Evolutionary conservation across 2,797 vertebrate species (phyloP).

Genomic region (Heteromormyrus szaboi): DNA sequence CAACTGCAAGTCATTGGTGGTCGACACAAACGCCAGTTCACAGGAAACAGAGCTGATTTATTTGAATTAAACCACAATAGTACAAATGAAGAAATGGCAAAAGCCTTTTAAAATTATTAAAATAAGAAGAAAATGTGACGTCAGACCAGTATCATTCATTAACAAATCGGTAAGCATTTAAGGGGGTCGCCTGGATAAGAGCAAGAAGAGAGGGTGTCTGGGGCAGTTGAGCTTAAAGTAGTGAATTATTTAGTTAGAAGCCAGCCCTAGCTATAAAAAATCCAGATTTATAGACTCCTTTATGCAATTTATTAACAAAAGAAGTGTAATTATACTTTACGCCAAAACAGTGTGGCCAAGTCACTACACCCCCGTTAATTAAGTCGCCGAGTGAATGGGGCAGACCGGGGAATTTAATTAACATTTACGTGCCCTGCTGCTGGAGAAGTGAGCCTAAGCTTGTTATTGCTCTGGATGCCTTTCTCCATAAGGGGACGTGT

Average conservation of each 20-base stretch:
- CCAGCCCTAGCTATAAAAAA: neutral
- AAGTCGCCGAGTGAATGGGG: neutral
- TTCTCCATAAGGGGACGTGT: slow-evolving; percentile 38
- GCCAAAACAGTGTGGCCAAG: neutral
- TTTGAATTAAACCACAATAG: neutral
- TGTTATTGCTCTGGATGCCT: neutral
- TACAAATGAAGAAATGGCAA: neutral
- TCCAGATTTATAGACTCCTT: neutral
- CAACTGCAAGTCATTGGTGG: neutral
- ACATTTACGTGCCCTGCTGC: neutral
- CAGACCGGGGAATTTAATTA: neutral
- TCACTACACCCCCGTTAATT: slow-evolving; percentile 7
- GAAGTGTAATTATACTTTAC: neutral
- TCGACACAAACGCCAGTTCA: neutral
- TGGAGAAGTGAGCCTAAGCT: slow-evolving; percentile 11
- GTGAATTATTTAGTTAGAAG: neutral
- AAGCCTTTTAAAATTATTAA: neutral
- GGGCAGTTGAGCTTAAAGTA: neutral
- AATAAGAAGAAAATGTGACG: neutral
- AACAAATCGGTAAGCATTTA: neutral
- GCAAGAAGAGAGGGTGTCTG: neutral
- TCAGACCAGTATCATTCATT: neutral
- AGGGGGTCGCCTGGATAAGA: neutral
- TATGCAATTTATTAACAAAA: slow-evolving; percentile 13
- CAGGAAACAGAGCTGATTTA: neutral